Percentiles rank a stretch among this genome's conserved stretches.
These are phyloP conservation scores for Steinernema scapterisci DNA, from an alignment of 2,888 invertebrate genomes.

Conservation along the genomic window DNA sequence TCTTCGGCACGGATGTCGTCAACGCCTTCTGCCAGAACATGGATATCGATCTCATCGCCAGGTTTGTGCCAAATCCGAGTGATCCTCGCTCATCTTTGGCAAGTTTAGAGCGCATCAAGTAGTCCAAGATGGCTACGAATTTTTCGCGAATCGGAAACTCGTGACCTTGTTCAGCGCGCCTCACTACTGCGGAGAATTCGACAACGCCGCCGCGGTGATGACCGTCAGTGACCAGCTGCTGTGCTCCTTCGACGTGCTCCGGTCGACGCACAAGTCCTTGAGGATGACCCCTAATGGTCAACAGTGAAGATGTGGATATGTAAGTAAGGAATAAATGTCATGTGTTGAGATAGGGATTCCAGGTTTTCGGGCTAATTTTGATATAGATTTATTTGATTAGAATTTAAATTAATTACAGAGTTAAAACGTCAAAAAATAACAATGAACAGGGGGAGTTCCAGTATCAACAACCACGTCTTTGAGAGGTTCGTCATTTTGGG, in stretches of 20 bases:
- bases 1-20: slow-evolving; percentile 72
- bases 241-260: slow-evolving; percentile 54
- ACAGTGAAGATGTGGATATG: background rate
- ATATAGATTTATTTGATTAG: too few relatives aligned
- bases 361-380: too few relatives aligned
- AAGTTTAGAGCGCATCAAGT: slow-evolving; percentile 22
- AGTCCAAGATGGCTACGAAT: slow-evolving; percentile 48
- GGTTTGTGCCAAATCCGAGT: background rate
- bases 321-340: too few relatives aligned
- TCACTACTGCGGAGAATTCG: slow-evolving; percentile 55
- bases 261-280: background rate
- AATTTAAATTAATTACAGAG: too few relatives aligned
- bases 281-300: background rate
- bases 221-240: slow-evolving; percentile 54
- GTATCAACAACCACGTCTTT: too few relatives aligned
- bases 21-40: slow-evolving; percentile 70
- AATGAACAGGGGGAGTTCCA: too few relatives aligned
- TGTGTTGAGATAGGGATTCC: too few relatives aligned
- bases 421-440: too few relatives aligned
- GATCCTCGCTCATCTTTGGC: background rate
- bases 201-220: slow-evolving; percentile 61
- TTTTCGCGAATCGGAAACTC: slow-evolving; percentile 35
- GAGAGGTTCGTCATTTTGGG: too few relatives aligned
- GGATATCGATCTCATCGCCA: slow-evolving; percentile 61
- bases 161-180: slow-evolving; percentile 56